A percentile compares a stretch with the other conserved stretches of the same genome.
phyloP scores from a whole-genome alignment of 2,797 vertebrate species.

The Enteromius radiatus region DNA sequence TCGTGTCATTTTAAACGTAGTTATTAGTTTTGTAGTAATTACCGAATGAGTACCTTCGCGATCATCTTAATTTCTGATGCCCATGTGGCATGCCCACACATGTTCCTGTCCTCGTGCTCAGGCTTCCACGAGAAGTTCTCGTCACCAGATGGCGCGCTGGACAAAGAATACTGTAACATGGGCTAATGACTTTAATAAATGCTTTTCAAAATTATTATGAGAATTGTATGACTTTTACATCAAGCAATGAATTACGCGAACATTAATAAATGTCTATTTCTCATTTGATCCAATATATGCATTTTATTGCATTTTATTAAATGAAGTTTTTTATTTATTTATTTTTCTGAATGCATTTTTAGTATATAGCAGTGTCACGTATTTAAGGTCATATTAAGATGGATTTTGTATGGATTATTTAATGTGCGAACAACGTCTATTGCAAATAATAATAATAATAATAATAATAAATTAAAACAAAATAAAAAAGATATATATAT shows the following conservation, averaged over 20 bases:
- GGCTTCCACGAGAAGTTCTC: neutral
- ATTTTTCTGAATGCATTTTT: neutral
- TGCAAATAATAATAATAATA: neutral
- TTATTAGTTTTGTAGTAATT: slow-evolving; percentile 34
- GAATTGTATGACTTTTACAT: neutral
- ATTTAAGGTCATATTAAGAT: neutral
- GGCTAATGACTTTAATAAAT: neutral
- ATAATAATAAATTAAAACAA: no score
- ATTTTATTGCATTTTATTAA: neutral
- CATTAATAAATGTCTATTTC: neutral
- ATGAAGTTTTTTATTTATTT: neutral
- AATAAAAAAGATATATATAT: no score
- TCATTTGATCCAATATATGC: neutral
- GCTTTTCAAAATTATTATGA: neutral
- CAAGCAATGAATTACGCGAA: neutral
- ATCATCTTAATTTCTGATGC: neutral
- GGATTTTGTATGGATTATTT: neutral
- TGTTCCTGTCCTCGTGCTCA: neutral
- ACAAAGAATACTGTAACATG: neutral
- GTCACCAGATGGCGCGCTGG: slow-evolving; percentile 14
- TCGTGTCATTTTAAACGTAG: no score
- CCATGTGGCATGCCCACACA: slow-evolving; percentile 32
- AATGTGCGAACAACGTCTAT: neutral
- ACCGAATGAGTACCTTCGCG: neutral
- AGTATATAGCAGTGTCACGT: neutral